Base-by-base conservation (phyloP, 2,888 invertebrate genomes). In the Nemotelus pantherinus region DNA sequence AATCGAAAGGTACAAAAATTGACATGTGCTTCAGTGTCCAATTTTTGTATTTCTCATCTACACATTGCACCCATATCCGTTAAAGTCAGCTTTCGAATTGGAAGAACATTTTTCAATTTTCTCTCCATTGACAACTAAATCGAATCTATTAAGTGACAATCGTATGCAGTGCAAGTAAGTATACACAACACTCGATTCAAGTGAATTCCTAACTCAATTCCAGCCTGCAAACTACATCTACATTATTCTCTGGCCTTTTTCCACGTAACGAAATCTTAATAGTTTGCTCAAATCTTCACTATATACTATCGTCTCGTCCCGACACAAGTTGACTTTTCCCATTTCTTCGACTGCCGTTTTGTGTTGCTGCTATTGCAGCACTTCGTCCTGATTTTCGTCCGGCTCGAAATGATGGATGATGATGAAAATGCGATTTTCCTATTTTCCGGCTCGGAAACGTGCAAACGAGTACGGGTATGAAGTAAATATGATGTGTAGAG, bases 271-370 rank as follows among this genome's bases (percentile, higher is more conserved):
- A 55, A 39, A n/a, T 43, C 70, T 70, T 70, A 53, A 55, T 44
- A 70, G 70, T 70, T 70, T 70, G 70, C 70, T 53, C 41, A 70
- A 39, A 70, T 70, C 70, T 41, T 53, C 47, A 70, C 53, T 43
- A 60, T 60, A 25, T 25, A 1, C 25, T 25, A 25, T 4, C 39
- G 41, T 10, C 9, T 63, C 63, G 9, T 63, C 63, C 39, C 41
- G 25, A 25, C 25, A 25, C 50, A 41, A 70, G 70, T 70, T 70
- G 70, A 70, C 70, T 70, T 70, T 70, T 55, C 55, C 44, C 65
- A 60, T 43, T 60, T 55, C 41, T 53, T 25, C 47, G 2, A 9
- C 39, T 41, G 10, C 55, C 3, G 43, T 55, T 41, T 25, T 47
- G n/a, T 47, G 47, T 25, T 50, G 4, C 6, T 50, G 55, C 70